phyloP scores from a whole-genome alignment of 2,113 vertebrate genomes.

The Charadrius vociferus region DNA sequence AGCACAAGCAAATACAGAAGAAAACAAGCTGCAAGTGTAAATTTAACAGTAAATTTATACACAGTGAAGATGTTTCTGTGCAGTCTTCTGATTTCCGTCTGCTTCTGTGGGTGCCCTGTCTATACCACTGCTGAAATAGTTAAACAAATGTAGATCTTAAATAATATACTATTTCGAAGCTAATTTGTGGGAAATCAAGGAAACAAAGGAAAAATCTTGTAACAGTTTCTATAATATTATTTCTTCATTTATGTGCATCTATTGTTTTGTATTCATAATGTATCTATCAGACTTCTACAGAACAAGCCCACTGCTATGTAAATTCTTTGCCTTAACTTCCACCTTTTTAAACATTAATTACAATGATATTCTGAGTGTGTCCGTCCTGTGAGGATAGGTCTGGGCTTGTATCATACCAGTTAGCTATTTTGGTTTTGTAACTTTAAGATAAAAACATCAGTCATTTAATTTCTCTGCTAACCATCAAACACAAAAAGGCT shows the following conservation, averaged over 20 bases:
- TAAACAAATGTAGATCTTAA: not conserved
- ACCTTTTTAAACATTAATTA: slow-evolving; percentile 18
- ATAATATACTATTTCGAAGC: not conserved
- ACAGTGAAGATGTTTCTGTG: not conserved
- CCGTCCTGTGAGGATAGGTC: not conserved
- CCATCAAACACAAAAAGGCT: slow-evolving; percentile 18
- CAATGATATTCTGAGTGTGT: not conserved
- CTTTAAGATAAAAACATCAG: slow-evolving; percentile 29
- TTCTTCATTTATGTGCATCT: not conserved
- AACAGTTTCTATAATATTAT: not conserved
- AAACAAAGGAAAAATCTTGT: not conserved
- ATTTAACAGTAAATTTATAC: not conserved
- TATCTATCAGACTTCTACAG: not conserved
- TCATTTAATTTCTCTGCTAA: slow-evolving; percentile 40
- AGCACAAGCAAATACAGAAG: not conserved
- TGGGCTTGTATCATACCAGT: not conserved
- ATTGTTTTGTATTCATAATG: not conserved
- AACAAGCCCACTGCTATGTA: not conserved
- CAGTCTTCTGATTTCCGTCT: not conserved
- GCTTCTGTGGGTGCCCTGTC: not conserved
- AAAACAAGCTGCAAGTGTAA: not conserved
- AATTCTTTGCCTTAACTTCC: not conserved
- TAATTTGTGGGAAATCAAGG: not conserved
- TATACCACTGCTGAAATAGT: not conserved
- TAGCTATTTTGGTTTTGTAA: not conserved